phyloP scores from a whole-genome alignment of 2,888 invertebrate genomes.

The Copidosoma aretas region DNA sequence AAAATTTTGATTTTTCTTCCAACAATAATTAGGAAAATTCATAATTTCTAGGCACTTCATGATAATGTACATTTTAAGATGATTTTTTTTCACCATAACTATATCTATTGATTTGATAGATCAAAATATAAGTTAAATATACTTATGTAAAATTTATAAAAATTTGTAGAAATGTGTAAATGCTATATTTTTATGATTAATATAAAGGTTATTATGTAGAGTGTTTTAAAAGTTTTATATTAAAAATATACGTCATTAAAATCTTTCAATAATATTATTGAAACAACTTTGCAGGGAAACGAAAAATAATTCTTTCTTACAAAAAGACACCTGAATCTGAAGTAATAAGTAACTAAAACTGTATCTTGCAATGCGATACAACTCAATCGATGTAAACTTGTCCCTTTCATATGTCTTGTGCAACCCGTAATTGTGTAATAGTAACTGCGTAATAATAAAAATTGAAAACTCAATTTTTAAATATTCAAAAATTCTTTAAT shows the following conservation, averaged over 20 bases:
- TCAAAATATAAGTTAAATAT: neutral
- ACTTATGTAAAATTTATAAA: conserved; percentile 23
- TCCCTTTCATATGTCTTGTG: neutral
- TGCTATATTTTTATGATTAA: conserved; percentile 9
- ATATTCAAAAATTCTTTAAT: too few species aligned
- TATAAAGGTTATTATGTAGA: neutral
- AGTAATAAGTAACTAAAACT: too few species aligned
- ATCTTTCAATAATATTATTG: too few species aligned
- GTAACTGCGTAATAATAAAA: neutral
- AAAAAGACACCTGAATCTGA: too few species aligned
- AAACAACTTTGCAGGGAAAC: too few species aligned
- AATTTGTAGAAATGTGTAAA: conserved; percentile 30
- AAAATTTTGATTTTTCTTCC: conserved; percentile 2
- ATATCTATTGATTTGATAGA: neutral
- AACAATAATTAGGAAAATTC: conserved; percentile 18
- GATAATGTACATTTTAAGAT: conserved; percentile 1
- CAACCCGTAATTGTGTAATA: neutral
- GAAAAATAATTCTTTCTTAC: too few species aligned
- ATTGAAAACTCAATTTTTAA: too few species aligned
- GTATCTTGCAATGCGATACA: conserved; percentile 9
- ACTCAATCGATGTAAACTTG: conserved; percentile 14
- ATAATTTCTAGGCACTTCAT: conserved; percentile 33
- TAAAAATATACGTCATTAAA: neutral
- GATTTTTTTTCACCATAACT: neutral
- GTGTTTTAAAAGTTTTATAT: neutral